Conservation (phyloP, 2,888 invertebrate species). For the Rhagophthalmus giganteus region DNA sequence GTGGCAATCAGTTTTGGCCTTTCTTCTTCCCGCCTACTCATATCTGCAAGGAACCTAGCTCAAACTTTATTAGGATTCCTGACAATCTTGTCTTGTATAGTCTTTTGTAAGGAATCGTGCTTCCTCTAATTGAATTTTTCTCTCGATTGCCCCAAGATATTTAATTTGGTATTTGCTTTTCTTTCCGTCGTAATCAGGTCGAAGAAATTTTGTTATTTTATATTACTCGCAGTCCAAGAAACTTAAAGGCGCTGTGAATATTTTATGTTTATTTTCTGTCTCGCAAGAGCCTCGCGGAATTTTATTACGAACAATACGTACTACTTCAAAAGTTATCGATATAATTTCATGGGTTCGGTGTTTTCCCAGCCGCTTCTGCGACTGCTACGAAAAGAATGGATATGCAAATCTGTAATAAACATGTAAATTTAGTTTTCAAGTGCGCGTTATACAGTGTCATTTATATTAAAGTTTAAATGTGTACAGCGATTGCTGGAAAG, state of each 20-base stretch:
- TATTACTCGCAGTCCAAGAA: no score
- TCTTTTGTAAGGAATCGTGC: slow-evolving; percentile 10
- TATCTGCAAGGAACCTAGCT: slow-evolving; percentile 12
- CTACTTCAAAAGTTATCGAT: no score
- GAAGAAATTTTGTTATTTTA: no score
- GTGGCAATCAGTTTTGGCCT: slow-evolving; percentile 10
- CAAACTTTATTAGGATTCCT: slow-evolving; percentile 13
- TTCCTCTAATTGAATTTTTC: slow-evolving; percentile 17
- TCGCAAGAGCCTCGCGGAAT: no score
- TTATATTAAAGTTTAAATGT: slow-evolving; percentile 19
- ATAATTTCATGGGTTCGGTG: no score
- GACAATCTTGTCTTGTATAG: slow-evolving; percentile 13
- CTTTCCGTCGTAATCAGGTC: no score
- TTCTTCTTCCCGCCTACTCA: slow-evolving; percentile 5
- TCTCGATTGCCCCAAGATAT: slow-evolving; percentile 10
- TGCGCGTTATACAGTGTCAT: slow-evolving; percentile 9
- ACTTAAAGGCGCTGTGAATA: no score
- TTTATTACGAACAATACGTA: no score
- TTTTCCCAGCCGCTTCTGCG: no score
- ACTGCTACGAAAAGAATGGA: slow-evolving; percentile 13
- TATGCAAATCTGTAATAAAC: slow-evolving; percentile 27
- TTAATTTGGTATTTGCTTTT: slow-evolving; percentile 6
- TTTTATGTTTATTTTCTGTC: no score
- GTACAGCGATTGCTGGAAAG: neutral
- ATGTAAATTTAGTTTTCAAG: slow-evolving; percentile 21